Percentiles rank a stretch among this genome's conserved stretches.
Evolutionary conservation across 2,888 invertebrate genomes (phyloP).

Genomic region (Horisme vitalbata): DNA sequence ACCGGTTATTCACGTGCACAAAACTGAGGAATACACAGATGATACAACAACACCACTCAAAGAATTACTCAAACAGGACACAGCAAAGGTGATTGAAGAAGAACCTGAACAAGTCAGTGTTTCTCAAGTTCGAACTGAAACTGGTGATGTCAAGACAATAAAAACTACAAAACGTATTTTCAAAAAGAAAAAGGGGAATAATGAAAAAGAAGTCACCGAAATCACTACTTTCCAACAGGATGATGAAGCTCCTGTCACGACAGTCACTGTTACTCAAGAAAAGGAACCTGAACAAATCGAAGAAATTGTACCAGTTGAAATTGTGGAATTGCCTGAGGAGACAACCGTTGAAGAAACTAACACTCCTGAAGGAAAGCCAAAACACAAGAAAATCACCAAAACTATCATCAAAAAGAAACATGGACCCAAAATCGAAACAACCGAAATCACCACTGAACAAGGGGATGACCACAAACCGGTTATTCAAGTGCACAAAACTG

Average conservation of each 20-base stretch:
- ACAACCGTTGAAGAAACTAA: slow-evolving; percentile 27
- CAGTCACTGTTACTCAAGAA: slow-evolving; percentile 24
- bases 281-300: slow-evolving; percentile 20
- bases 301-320: slow-evolving; percentile 14
- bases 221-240: slow-evolving; percentile 26
- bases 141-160: too few relatives aligned
- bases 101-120: slow-evolving; percentile 33
- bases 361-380: slow-evolving; percentile 43
- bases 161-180: too few relatives aligned
- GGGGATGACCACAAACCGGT: slow-evolving; percentile 32
- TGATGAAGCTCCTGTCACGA: slow-evolving; percentile 24
- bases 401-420: slow-evolving; percentile 43
- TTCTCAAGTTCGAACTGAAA: slow-evolving; percentile 30
- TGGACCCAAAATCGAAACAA: slow-evolving; percentile 40
- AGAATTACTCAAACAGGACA: slow-evolving; percentile 33
- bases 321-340: slow-evolving; percentile 43
- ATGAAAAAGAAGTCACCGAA: slow-evolving; percentile 36
- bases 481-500: slow-evolving; percentile 39
- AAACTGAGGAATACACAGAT: slow-evolving; percentile 44
- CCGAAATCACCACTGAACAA: slow-evolving; percentile 29
- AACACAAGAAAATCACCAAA: slow-evolving; percentile 39
- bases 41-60: slow-evolving; percentile 29
- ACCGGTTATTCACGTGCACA: slow-evolving; percentile 34
- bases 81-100: slow-evolving; percentile 38
- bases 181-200: slow-evolving; percentile 29